Base-by-base conservation (phyloP, 2,888 invertebrate genomes). In the Pyrocoelia pectoralis region DNA sequence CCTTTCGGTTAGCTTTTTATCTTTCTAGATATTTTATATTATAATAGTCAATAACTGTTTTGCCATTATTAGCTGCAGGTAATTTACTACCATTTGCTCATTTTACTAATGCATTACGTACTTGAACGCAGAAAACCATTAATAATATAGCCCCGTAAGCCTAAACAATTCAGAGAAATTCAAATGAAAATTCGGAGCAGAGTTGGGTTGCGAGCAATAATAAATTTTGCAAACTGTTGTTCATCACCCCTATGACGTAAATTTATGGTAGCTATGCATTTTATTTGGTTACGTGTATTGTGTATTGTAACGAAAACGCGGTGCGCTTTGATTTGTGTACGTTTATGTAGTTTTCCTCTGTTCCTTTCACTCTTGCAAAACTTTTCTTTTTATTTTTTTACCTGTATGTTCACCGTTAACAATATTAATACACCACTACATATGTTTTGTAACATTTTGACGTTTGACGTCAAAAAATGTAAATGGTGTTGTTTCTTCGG, bases 1-100 rank as follows among this genome's bases (percentile, higher is more conserved):
- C 46, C 17, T 18, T 15, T 46, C 24, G 15, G 17, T 15, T 10
- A 46, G 46, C 46, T 9, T 18, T 46, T 46, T 46, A 46, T 46
- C 33, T 33, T 33, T 33, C 33, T 10, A n/a, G 33, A 33, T 33
- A 33, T 33, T n/a, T n/a, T 33, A 4, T 33, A 33, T 33, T 33
- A 8, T 6, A 8, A 24, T 24, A n/a, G 24, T 24, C 24, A 24
- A 6, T 5, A 24, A 24, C 24, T 3, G 33, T n/a, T 33, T 10
- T n/a, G 9, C n/a, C n/a, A 33, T n/a, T 6, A 33, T 33, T 33
- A 33, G 10, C 8, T 33, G 2, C n/a, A 2, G n/a, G 33, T n/a
- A 8, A 33, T 33, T 33, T 33, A n/a, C n/a, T n/a, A n/a, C 2
- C 10, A 33, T 33, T 33, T 8, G n/a, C 10, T 33, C 33, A 8